Conservation (phyloP, 2,797 vertebrate genomes). For the Meriones psammophilus region DNA sequence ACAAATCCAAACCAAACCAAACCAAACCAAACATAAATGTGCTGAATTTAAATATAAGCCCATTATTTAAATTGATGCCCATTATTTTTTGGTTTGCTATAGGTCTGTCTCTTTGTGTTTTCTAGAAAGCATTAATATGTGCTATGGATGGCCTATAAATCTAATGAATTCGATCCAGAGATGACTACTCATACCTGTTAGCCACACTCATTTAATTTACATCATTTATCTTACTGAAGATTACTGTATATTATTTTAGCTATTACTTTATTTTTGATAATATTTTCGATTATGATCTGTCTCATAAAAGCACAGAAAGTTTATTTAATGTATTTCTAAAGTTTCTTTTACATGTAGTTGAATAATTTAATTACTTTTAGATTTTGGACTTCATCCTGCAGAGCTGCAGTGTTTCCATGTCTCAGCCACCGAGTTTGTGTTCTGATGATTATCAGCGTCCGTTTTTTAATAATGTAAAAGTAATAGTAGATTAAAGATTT, state of each 20-base stretch:
- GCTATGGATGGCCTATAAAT: not conserved
- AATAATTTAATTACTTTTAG: slow-evolving; percentile 66
- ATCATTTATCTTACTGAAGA: not conserved
- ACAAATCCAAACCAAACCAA: too few relatives aligned
- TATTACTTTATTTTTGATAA: not conserved
- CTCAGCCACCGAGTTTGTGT: slow-evolving; percentile 34
- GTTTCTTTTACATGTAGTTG: slow-evolving; percentile 33
- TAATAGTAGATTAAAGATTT: not conserved
- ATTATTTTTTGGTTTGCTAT: not conserved
- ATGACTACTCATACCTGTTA: not conserved
- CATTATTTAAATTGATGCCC: not conserved
- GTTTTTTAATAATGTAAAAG: slow-evolving; percentile 3
- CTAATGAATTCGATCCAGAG: not conserved
- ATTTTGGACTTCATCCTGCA: slow-evolving; percentile 37
- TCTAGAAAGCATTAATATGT: not conserved
- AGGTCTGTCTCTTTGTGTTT: not conserved
- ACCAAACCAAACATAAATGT: not conserved
- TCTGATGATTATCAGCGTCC: slow-evolving; percentile 22
- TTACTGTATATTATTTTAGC: not conserved
- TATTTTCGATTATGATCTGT: not conserved
- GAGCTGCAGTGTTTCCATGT: slow-evolving; percentile 7
- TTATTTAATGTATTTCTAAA: slow-evolving; percentile 11
- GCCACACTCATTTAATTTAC: not conserved
- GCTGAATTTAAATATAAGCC: accelerated
- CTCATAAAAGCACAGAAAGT: not conserved